These are phyloP conservation scores for Drosophila simulans DNA, from an alignment of 1,140 invertebrate species.

Conservation along the genomic window DNA sequence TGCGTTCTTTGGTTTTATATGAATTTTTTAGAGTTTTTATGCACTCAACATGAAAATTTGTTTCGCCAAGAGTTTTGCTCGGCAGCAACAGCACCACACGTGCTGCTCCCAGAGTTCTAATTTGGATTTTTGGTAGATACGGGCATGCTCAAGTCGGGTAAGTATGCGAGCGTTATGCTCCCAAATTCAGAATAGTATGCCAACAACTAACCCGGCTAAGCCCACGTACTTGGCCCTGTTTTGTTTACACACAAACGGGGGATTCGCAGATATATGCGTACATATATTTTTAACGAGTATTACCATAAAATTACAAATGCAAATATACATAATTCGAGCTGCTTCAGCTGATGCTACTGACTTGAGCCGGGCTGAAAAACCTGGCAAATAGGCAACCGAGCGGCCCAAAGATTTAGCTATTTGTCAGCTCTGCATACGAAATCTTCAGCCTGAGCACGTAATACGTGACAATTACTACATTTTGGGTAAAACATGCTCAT, in stretches of 20 bases:
- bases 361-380: conserved; percentile 27
- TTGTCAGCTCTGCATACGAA: conserved; percentile 65
- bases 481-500: conserved; percentile 80
- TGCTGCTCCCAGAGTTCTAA: conserved; percentile 62
- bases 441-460: conserved; percentile 79
- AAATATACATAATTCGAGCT: conserved; percentile 70
- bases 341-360: background rate
- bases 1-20: conserved; percentile 82
- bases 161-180: conserved; percentile 25
- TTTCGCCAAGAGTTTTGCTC: conserved; percentile 64
- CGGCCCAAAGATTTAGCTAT: conserved; percentile 74
- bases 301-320: conserved; percentile 82
- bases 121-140: conserved; percentile 50
- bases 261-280: conserved; percentile 47
- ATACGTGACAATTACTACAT: conserved; percentile 83
- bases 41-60: conserved; percentile 80
- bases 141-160: conserved; percentile 3
- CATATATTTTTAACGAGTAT: conserved; percentile 76
- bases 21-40: conserved; percentile 82
- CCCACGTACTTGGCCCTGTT: conserved; percentile 50
- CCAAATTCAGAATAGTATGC: conserved; percentile 30
- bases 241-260: conserved; percentile 48
- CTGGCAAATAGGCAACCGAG: conserved; percentile 34
- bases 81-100: conserved; percentile 38
- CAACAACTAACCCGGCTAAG: conserved; percentile 60